A percentile compares a stretch with the other conserved stretches of the same genome.
phyloP scores from a whole-genome alignment of 2,888 invertebrate genomes.

The Shargacucullia verbasci region DNA sequence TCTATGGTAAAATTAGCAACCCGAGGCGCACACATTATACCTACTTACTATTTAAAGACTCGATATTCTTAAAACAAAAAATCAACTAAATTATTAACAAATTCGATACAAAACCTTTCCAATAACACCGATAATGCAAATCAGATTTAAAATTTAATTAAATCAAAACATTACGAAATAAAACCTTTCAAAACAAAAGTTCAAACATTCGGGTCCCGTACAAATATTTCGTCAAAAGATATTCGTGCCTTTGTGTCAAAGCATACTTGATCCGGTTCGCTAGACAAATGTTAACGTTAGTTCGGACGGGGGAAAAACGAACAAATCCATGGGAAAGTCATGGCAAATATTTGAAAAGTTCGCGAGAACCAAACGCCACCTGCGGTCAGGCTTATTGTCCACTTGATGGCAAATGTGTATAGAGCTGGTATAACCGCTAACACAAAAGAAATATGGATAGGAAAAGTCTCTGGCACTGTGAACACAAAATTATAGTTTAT shows the following conservation, averaged over 20 bases:
- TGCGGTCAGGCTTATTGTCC: conserved; percentile 84
- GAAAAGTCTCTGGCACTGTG: no score
- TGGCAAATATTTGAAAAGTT: conserved; percentile 88
- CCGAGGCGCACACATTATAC: no score
- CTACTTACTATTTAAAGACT: no score
- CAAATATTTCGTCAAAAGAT: conserved; percentile 77
- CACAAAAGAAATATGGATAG: neutral
- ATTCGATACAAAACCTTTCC: conserved; percentile 6
- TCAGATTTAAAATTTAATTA: conserved; percentile 48
- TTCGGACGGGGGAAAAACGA: conserved; percentile 72
- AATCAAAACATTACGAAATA: conserved; percentile 37
- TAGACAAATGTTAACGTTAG: conserved; percentile 83
- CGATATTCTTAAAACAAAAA: no score
- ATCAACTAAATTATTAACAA: neutral
- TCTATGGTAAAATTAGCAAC: neutral
- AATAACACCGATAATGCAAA: conserved; percentile 29
- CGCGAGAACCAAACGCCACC: conserved; percentile 74
- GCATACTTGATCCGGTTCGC: conserved; percentile 85
- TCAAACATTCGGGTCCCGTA: conserved; percentile 59
- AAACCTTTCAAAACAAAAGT: conserved; percentile 40
- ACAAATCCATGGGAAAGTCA: conserved; percentile 81
- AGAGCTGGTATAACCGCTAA: conserved; percentile 55
- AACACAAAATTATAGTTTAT: no score
- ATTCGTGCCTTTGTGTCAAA: conserved; percentile 79
- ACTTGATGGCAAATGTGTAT: conserved; percentile 59